Evolutionary conservation across 2,113 vertebrate genomes (phyloP).

Genomic region (Tetrax tetrax): DNA sequence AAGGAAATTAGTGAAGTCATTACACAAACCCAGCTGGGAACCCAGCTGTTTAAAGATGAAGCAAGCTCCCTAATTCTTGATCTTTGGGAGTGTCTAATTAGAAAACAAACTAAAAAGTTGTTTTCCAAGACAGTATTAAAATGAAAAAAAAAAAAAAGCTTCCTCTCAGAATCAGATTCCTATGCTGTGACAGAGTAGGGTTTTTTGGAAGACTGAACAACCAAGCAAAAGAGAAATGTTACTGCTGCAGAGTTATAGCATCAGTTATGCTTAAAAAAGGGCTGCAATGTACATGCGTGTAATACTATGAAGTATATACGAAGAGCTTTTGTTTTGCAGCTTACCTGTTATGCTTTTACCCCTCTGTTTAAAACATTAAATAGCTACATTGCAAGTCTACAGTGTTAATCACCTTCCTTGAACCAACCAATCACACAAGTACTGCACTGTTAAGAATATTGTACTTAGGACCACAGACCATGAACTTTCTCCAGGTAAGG

Average conservation of each 20-base stretch:
- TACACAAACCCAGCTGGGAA: constrained; percentile 74
- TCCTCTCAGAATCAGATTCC: neutral
- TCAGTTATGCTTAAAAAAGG: constrained; percentile 33
- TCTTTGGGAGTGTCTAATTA: constrained; percentile 74
- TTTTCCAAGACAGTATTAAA: constrained; percentile 49
- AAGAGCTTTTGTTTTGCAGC: neutral
- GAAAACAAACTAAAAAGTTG: constrained; percentile 64
- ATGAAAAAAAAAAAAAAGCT: constrained; percentile 37
- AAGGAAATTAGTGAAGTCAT: constrained; percentile 78
- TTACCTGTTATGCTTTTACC: neutral
- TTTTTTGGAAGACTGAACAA: constrained; percentile 28
- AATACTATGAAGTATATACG: neutral
- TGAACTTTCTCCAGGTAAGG: too few relatives aligned
- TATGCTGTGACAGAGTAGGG: neutral
- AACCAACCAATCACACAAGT: neutral
- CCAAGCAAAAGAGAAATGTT: constrained; percentile 21
- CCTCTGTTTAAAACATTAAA: neutral
- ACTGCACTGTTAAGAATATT: neutral
- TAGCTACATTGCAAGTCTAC: neutral
- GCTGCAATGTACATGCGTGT: neutral
- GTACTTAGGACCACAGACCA: neutral
- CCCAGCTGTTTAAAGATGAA: constrained; percentile 74
- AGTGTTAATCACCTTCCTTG: neutral
- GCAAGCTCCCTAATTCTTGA: constrained; percentile 64
- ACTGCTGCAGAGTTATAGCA: neutral